Conservation (phyloP, 2,888 invertebrate species). For the Polydrusus pterygomalis region DNA sequence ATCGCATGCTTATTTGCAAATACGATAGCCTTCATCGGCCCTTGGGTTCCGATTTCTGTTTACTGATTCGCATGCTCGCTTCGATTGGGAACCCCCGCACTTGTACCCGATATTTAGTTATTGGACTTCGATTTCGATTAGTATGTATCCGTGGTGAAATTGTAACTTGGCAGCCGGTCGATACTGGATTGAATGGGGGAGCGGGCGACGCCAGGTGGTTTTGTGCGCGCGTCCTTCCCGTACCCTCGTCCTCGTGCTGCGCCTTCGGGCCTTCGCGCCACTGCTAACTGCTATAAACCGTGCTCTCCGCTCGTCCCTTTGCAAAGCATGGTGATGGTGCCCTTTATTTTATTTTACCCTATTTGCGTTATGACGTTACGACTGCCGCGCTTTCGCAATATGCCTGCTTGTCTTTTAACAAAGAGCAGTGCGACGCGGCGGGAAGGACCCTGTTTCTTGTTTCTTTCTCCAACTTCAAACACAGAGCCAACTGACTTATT, state of each 20-base stretch:
- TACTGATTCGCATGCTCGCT: slow-evolving; percentile 65
- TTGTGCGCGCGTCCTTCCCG: slow-evolving; percentile 67
- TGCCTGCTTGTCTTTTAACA: slow-evolving; percentile 21
- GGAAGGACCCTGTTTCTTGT: neutral
- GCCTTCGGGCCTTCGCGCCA: slow-evolving; percentile 57
- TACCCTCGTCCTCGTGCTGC: slow-evolving; percentile 67
- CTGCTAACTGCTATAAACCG: slow-evolving; percentile 32
- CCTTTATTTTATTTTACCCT: slow-evolving; percentile 40
- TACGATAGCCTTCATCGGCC: slow-evolving; percentile 60
- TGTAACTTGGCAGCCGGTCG: slow-evolving; percentile 71
- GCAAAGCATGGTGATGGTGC: slow-evolving; percentile 17
- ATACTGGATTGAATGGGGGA: slow-evolving; percentile 72
- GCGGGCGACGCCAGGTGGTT: slow-evolving; percentile 73
- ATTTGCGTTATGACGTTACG: slow-evolving; percentile 42
- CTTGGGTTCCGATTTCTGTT: slow-evolving; percentile 55
- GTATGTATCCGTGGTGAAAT: slow-evolving; percentile 66
- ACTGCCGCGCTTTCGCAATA: slow-evolving; percentile 40
- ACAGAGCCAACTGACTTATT: neutral
- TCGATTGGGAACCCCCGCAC: slow-evolving; percentile 63
- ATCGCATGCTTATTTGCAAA: slow-evolving; percentile 42
- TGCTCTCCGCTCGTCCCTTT: slow-evolving; percentile 45
- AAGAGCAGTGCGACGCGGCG: neutral
- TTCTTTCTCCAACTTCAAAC: neutral
- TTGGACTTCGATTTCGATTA: slow-evolving; percentile 68
- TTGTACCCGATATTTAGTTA: slow-evolving; percentile 64